phyloP scores from a whole-genome alignment of 2,888 invertebrate genomes.

The Diloba caeruleocephala region DNA sequence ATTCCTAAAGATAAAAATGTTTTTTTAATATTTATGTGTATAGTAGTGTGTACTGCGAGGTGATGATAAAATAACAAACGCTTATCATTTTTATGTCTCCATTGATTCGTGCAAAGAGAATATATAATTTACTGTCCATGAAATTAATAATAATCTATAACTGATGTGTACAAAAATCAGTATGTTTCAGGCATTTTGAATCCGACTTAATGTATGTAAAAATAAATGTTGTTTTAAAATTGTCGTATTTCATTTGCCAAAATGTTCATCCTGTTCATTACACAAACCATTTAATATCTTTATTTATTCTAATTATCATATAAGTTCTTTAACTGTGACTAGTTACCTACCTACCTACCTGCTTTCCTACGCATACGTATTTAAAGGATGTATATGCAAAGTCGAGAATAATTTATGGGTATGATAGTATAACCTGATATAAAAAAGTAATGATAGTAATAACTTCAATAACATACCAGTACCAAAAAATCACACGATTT shows the following conservation, averaged over 20 bases:
- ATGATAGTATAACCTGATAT: too few relatives aligned
- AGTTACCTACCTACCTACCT: too few relatives aligned
- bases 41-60: conserved; percentile 82
- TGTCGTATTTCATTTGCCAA: conserved; percentile 77
- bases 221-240: conserved; percentile 89
- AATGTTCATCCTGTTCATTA: conserved; percentile 5
- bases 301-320: too few relatives aligned
- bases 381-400: too few relatives aligned
- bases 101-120: conserved; percentile 76
- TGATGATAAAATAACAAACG: conserved; percentile 75
- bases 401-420: too few relatives aligned
- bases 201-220: conserved; percentile 89
- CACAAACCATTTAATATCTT: too few relatives aligned
- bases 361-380: too few relatives aligned
- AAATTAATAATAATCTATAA: conserved; percentile 82
- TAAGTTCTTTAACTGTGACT: too few relatives aligned
- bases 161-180: conserved; percentile 88
- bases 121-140: conserved; percentile 86
- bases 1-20: conserved; percentile 86
- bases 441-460: too few relatives aligned
- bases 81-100: conserved; percentile 78
- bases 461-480: too few relatives aligned
- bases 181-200: conserved; percentile 89
- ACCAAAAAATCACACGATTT: too few relatives aligned
- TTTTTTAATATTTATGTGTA: conserved; percentile 87